These are phyloP conservation scores for Loripinus fragilis DNA, from an alignment of 2,888 invertebrate genomes.

Conservation along the genomic window DNA sequence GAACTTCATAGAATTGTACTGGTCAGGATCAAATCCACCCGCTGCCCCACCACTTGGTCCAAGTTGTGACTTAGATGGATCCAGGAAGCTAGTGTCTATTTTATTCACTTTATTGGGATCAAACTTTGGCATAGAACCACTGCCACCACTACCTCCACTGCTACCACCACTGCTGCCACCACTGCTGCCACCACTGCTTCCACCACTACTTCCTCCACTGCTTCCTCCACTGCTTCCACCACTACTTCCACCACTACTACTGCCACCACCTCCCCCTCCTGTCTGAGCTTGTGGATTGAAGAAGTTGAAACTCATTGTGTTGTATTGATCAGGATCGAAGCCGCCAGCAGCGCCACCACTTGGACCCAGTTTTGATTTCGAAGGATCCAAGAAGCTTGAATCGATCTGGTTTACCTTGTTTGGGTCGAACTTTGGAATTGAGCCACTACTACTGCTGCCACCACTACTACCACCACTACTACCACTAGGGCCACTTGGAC, in stretches of 20 bases:
- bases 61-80: constrained; percentile 56
- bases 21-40: constrained; percentile 53
- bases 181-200: constrained; percentile 12
- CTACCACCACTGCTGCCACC: constrained; percentile 4
- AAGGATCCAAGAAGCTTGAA: constrained; percentile 60
- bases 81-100: constrained; percentile 56
- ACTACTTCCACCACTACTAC: constrained; percentile 2
- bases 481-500: background rate
- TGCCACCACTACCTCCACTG: background rate
- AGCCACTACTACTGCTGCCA: background rate
- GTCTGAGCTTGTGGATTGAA: constrained; percentile 28
- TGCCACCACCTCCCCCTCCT: background rate
- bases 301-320: constrained; percentile 56
- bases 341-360: constrained; percentile 42
- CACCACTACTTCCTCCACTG: background rate
- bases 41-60: constrained; percentile 49
- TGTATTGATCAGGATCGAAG: constrained; percentile 59
- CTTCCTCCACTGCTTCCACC: background rate
- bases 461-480: background rate
- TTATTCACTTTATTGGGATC: constrained; percentile 64
- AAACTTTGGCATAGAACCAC: constrained; percentile 48
- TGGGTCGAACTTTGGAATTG: constrained; percentile 57
- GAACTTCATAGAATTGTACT: constrained; percentile 54
- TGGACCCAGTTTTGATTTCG: constrained; percentile 52
- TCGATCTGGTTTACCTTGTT: constrained; percentile 62